A percentile compares a stretch with the other conserved stretches of the same genome.
Evolutionary conservation across 2,888 invertebrate genomes (phyloP).

Genomic region (Diadegma fenestrale): DNA sequence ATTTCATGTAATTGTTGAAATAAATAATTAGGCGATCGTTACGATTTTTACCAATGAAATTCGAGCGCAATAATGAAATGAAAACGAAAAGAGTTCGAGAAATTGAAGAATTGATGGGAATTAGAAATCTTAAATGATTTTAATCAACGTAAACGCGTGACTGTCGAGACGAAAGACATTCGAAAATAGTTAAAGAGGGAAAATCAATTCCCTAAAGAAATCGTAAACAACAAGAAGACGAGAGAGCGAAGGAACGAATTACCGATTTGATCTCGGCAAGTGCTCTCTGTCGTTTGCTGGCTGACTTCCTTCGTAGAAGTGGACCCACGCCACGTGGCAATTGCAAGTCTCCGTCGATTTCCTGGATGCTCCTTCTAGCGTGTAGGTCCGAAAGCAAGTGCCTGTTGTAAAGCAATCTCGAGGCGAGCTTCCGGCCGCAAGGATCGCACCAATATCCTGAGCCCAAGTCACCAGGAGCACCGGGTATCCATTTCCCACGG

Average conservation of each 20-base stretch:
- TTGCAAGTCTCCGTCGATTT: conserved; percentile 86
- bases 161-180: background rate
- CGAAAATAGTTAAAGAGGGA: conserved; percentile 5
- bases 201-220: conserved; percentile 44
- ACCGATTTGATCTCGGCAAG: conserved; percentile 64
- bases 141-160: conserved; percentile 5
- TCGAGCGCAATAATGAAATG: too few species aligned
- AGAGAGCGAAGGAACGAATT: conserved; percentile 49
- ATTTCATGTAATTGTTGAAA: background rate
- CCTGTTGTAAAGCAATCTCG: conserved; percentile 90
- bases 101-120: background rate
- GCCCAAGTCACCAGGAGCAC: conserved; percentile 85
- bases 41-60: background rate
- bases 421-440: conserved; percentile 91
- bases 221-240: conserved; percentile 53
- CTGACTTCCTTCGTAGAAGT: conserved; percentile 61
- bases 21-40: background rate
- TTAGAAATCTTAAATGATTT: background rate
- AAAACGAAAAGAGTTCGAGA: too few species aligned
- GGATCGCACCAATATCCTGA: conserved; percentile 93
- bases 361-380: conserved; percentile 84
- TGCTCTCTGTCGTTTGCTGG: conserved; percentile 67
- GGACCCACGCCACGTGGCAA: conserved; percentile 70
- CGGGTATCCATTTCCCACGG: conserved; percentile 94
- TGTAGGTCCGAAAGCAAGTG: conserved; percentile 92